Percentiles rank a stretch among this genome's conserved stretches.
Conservation (phyloP, 2,113 vertebrate species). For the Monopterus albus region DNA sequence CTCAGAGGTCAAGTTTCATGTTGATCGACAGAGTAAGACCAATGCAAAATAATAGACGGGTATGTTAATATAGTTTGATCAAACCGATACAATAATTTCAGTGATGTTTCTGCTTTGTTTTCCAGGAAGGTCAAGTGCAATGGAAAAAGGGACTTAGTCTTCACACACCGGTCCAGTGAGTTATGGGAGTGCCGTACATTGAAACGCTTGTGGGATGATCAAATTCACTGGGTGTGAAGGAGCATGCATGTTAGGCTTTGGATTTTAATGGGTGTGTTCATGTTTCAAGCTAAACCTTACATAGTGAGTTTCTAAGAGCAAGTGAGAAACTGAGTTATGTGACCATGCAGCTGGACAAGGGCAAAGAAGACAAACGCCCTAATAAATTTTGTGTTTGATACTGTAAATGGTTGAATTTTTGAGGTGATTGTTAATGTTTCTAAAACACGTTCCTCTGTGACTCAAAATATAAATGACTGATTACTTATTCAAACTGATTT, state of each 20-base stretch:
- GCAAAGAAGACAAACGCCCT: background rate
- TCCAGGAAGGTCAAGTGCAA: background rate
- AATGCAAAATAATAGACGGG: background rate
- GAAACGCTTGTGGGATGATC: background rate
- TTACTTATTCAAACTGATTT: background rate
- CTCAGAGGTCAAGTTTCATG: conserved; percentile 39
- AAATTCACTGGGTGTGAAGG: background rate
- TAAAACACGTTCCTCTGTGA: background rate
- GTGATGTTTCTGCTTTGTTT: background rate
- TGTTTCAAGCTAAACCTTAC: background rate
- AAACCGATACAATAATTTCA: background rate
- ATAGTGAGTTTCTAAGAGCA: background rate
- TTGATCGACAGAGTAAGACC: conserved; percentile 50
- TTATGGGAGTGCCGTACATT: no score
- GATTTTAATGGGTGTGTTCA: background rate
- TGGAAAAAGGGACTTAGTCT: background rate
- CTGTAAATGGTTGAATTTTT: background rate
- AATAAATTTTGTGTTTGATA: background rate
- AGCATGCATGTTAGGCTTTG: background rate
- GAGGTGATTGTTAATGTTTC: background rate
- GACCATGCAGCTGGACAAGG: conserved; percentile 38
- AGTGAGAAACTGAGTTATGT: conserved; percentile 1
- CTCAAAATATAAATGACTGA: conserved; percentile 26
- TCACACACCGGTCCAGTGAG: no score
- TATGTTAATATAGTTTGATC: background rate